These are phyloP conservation scores for Phocoena phocoena DNA, from an alignment of 2,113 vertebrate genomes.

Conservation along the genomic window DNA sequence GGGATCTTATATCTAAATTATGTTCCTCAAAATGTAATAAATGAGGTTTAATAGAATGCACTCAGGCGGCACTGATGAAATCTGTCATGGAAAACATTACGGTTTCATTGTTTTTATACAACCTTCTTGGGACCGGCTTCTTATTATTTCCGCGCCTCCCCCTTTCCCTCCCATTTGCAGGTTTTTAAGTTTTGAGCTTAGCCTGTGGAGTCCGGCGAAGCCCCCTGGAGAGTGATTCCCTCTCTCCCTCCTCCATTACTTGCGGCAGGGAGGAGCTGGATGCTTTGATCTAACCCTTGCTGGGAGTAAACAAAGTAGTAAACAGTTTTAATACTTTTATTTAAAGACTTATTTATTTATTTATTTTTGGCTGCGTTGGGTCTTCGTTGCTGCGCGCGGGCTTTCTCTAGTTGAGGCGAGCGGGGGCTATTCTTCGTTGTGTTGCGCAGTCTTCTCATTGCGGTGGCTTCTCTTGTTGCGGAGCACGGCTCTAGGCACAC, in stretches of 20 bases:
- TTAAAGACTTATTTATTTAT: too few relatives aligned
- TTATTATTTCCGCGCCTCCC: not conserved
- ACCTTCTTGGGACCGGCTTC: constrained; percentile 37
- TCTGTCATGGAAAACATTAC: constrained; percentile 54
- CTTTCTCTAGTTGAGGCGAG: too few relatives aligned
- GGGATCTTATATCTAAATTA: constrained; percentile 66
- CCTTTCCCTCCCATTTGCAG: not conserved
- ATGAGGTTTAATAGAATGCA: constrained; percentile 72
- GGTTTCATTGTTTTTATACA: constrained; percentile 63
- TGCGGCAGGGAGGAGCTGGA: not conserved
- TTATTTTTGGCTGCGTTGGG: too few relatives aligned
- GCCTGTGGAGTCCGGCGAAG: not conserved
- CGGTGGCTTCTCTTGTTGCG: too few relatives aligned
- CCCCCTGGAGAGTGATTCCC: not conserved
- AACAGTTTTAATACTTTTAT: not conserved
- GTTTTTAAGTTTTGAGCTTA: not conserved
- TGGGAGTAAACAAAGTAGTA: constrained; percentile 49
- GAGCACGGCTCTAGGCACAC: too few relatives aligned
- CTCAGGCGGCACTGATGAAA: constrained; percentile 70
- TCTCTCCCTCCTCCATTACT: not conserved
- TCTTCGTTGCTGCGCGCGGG: too few relatives aligned
- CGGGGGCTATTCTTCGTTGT: too few relatives aligned
- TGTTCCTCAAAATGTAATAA: constrained; percentile 72
- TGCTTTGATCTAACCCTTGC: not conserved
- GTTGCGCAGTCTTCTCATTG: too few relatives aligned